These are phyloP conservation scores for Mohoua ochrocephala DNA, from an alignment of 2,113 vertebrate species.

Conservation along the genomic window DNA sequence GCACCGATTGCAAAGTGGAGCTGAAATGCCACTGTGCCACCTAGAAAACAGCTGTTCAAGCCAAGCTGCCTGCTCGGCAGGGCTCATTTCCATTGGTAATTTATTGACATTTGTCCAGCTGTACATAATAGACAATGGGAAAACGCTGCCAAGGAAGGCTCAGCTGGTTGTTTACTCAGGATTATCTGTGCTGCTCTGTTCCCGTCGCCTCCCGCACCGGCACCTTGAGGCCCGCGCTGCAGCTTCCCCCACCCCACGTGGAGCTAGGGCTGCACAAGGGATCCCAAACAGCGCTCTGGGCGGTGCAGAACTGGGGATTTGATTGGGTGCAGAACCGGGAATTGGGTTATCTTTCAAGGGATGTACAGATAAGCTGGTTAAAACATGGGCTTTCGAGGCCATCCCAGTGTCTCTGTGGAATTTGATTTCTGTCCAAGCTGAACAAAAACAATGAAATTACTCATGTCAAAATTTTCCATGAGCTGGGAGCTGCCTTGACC, in stretches of 20 bases:
- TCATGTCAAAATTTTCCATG: constrained; percentile 17
- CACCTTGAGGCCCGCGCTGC: accelerated
- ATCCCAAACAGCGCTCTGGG: neutral
- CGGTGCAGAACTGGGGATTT: neutral
- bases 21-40: neutral
- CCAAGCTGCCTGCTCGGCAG: neutral
- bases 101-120: neutral
- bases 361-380: neutral
- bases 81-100: neutral
- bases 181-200: neutral
- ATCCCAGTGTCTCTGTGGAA: neutral
- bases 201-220: accelerated
- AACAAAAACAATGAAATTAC: constrained; percentile 5
- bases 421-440: neutral
- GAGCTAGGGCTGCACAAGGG: neutral
- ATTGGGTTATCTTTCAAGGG: neutral
- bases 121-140: neutral
- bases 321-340: neutral
- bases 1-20: neutral
- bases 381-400: neutral
- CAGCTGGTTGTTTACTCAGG: neutral
- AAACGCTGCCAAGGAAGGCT: neutral
- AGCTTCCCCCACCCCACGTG: neutral
- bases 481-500: neutral
- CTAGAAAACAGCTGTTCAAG: neutral